These are phyloP conservation scores for Alaudala cheleensis DNA, from an alignment of 2,113 vertebrate species.

Conservation along the genomic window DNA sequence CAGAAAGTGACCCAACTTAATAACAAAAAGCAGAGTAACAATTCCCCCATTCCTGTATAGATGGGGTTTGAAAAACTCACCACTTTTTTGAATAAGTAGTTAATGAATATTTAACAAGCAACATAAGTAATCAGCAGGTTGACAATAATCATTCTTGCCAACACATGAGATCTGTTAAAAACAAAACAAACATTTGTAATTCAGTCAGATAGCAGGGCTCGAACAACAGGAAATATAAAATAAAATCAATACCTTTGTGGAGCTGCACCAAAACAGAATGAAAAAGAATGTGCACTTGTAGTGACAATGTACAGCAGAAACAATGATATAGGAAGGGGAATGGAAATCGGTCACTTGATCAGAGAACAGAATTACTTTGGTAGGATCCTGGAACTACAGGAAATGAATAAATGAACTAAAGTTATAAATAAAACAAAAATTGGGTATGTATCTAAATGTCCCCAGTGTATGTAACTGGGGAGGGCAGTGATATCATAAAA, in stretches of 20 bases:
- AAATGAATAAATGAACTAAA: neutral
- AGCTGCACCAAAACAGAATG: neutral
- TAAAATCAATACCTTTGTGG: neutral
- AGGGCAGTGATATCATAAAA: neutral
- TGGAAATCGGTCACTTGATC: neutral
- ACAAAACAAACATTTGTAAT: neutral
- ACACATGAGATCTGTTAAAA: neutral
- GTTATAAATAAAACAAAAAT: neutral
- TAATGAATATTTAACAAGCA: neutral
- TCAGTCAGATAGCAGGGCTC: neutral
- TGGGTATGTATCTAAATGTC: neutral
- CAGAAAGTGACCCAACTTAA: neutral
- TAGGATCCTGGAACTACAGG: neutral
- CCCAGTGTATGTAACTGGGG: neutral
- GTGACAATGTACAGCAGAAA: neutral
- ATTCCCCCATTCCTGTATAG: neutral
- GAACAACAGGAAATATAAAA: neutral
- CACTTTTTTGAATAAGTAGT: neutral
- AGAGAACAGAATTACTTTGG: neutral
- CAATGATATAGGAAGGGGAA: neutral
- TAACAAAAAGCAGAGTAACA: neutral
- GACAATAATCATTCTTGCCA: neutral
- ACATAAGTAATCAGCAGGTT: neutral
- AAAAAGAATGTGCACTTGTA: neutral
- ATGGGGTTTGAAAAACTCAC: neutral